phyloP scores from a whole-genome alignment of 1,140 invertebrate genomes.

The Trichonephila clavipes region DNA sequence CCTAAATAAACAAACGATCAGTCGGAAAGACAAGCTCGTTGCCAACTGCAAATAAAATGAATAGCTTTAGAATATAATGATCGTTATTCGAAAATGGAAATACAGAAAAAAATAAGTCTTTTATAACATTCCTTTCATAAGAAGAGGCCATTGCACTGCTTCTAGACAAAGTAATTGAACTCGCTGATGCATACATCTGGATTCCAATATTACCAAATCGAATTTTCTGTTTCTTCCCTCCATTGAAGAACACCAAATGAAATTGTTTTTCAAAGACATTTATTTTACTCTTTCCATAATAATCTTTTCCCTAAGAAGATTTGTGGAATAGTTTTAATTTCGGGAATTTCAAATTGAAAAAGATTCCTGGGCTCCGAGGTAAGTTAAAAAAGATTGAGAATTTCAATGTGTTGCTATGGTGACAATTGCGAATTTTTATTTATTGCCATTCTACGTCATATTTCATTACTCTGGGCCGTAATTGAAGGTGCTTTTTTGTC shows the following conservation, averaged over 20 bases:
- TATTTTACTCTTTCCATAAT: background rate
- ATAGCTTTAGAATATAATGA: background rate
- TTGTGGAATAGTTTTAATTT: slow-evolving; percentile 12
- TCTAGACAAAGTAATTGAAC: slow-evolving; percentile 10
- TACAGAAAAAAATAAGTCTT: background rate
- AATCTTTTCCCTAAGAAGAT: slow-evolving; percentile 27
- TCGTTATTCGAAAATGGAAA: background rate
- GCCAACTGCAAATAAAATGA: background rate
- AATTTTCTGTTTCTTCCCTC: slow-evolving; percentile 22
- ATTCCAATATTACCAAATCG: slow-evolving; percentile 17
- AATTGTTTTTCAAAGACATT: slow-evolving; percentile 8
- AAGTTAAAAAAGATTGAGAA: background rate
- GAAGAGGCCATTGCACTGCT: background rate
- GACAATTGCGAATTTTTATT: background rate
- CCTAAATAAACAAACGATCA: too few relatives aligned
- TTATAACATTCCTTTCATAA: background rate
- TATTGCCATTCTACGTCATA: background rate
- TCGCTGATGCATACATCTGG: background rate
- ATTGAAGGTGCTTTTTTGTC: background rate
- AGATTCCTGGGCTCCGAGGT: background rate
- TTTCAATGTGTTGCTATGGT: background rate
- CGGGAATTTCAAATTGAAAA: slow-evolving; percentile 30
- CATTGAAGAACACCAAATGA: background rate
- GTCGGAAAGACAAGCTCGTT: too few relatives aligned
- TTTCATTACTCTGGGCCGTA: background rate